A percentile compares a stretch with the other conserved stretches of the same genome.
These are phyloP conservation scores for Epiblema foenella DNA, from an alignment of 2,888 invertebrate genomes.

Conservation along the genomic window DNA sequence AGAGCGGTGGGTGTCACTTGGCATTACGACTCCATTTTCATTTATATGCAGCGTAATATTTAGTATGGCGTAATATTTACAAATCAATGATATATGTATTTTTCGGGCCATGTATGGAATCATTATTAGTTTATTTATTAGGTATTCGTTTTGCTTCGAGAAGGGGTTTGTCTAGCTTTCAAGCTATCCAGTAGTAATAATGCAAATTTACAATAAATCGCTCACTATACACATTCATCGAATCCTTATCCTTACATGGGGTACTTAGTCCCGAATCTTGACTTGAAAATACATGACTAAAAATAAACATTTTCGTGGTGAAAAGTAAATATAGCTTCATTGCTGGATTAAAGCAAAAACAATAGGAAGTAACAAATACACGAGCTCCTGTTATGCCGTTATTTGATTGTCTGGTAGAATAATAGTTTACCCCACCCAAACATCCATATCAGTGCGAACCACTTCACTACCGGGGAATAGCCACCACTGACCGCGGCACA, in stretches of 20 bases:
- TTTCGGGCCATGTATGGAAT: background rate
- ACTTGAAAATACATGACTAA: too few species aligned
- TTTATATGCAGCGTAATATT: constrained; percentile 11
- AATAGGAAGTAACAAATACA: background rate
- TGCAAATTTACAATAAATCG: background rate
- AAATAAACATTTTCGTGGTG: too few species aligned
- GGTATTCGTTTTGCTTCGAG: background rate
- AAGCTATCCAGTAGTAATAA: background rate
- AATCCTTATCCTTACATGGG: background rate
- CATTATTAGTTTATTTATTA: too few species aligned
- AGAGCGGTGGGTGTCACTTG: constrained; percentile 1
- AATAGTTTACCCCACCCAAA: constrained; percentile 6
- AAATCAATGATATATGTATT: background rate
- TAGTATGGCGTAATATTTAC: background rate
- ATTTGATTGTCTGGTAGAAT: background rate
- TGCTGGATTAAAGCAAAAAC: background rate
- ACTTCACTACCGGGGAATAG: constrained; percentile 12
- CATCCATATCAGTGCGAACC: constrained; percentile 11
- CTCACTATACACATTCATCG: background rate
- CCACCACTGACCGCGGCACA: constrained; percentile 47
- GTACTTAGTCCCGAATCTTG: too few species aligned
- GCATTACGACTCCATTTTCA: constrained; percentile 3
- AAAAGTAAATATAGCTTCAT: background rate
- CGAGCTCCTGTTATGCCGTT: background rate
- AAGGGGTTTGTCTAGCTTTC: background rate